Evolutionary conservation across 2,113 vertebrate genomes (phyloP).

Genomic region (Gila orcuttii): DNA sequence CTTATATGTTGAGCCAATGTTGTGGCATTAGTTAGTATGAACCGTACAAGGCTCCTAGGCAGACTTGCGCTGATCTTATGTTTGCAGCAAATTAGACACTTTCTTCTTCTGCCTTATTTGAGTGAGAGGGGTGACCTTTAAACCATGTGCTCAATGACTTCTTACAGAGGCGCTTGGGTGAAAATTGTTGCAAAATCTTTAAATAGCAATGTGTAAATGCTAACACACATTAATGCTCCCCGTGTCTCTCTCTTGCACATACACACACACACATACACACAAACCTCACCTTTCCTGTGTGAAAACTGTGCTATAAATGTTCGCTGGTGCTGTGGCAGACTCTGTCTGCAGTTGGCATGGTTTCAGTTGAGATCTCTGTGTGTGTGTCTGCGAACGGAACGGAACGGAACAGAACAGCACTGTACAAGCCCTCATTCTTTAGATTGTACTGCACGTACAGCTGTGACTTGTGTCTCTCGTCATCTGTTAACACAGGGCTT

Average conservation of each 20-base stretch:
- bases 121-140: constrained; percentile 40
- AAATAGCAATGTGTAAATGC: constrained; percentile 40
- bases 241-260: neutral
- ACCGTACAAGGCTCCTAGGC: neutral
- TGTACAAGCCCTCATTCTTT: constrained; percentile 25
- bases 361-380: constrained; percentile 19
- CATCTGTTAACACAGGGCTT: constrained; percentile 33
- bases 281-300: constrained; percentile 31
- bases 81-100: neutral
- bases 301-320: constrained; percentile 49
- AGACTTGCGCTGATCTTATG: no score
- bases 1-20: neutral
- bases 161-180: constrained; percentile 37
- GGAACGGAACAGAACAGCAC: constrained; percentile 27
- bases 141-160: constrained; percentile 42
- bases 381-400: neutral
- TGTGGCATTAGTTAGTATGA: neutral
- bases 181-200: constrained; percentile 49
- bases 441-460: constrained; percentile 18
- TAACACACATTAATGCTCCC: constrained; percentile 5
- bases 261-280: neutral
- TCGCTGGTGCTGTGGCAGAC: neutral
- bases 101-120: neutral
- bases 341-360: constrained; percentile 45
- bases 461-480: constrained; percentile 24